These are phyloP conservation scores for Ypsolopha scabrella DNA, from an alignment of 2,888 invertebrate genomes.

Conservation along the genomic window DNA sequence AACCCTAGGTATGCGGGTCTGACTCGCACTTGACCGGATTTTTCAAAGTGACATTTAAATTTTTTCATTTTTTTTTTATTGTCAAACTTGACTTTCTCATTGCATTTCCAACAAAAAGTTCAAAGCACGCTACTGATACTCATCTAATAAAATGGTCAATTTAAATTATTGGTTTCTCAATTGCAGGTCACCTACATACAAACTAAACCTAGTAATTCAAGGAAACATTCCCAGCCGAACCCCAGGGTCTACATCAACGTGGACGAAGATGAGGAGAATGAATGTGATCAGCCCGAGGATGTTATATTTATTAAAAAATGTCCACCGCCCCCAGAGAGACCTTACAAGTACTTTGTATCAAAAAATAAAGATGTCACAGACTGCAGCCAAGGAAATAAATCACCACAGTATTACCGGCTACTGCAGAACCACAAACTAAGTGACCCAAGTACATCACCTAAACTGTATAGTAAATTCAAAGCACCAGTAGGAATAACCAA, in stretches of 20 bases:
- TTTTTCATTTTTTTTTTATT: too few species aligned
- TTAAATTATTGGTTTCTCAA: background rate
- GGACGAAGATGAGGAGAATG: slow-evolving; percentile 33
- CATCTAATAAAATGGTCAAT: too few species aligned
- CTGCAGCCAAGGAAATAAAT: slow-evolving; percentile 18
- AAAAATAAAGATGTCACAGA: slow-evolving; percentile 24
- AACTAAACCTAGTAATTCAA: slow-evolving; percentile 25
- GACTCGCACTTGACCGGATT: too few species aligned
- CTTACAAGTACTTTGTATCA: slow-evolving; percentile 35
- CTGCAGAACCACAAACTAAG: slow-evolving; percentile 24
- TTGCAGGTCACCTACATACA: slow-evolving; percentile 47
- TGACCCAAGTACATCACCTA: slow-evolving; percentile 36
- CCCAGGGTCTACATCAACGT: slow-evolving; percentile 43
- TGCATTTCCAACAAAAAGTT: too few species aligned
- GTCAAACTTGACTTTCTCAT: too few species aligned
- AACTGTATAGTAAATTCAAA: slow-evolving; percentile 40
- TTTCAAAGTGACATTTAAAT: too few species aligned
- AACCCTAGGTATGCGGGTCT: too few species aligned
- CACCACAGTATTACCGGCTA: slow-evolving; percentile 30
- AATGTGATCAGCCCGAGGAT: slow-evolving; percentile 36
- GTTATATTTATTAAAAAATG: slow-evolving; percentile 51
- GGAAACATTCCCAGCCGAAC: slow-evolving; percentile 20
- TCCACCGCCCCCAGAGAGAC: slow-evolving; percentile 31
- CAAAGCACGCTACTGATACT: too few species aligned
- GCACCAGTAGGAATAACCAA: slow-evolving; percentile 47